Evolutionary conservation across 2,113 vertebrate species (phyloP), one percentile per base, ranked within the genome.

Genomic region (Peromyscus maniculatus): DNA sequence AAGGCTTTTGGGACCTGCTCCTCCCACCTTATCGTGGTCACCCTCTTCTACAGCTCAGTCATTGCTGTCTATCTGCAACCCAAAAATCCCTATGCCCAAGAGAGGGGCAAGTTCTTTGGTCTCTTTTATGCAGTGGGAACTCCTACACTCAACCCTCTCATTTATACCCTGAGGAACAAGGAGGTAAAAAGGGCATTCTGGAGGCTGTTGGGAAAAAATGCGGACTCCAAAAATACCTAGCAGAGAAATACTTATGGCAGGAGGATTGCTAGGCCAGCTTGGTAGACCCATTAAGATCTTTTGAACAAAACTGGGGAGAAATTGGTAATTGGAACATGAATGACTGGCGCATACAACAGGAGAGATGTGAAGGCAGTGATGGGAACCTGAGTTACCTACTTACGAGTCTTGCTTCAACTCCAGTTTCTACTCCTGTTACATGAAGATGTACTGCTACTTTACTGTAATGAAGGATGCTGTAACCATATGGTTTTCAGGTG

Each of bases 41-140:
- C 67, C 10, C 86, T 87, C 17, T 87, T 87, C 64, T 96, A 95
- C 28, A 78, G 89, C 39, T 94, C 96, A 3, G 91, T 64, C 71
- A 96, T 78, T 39, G 74, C 89, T 21, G 75, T 91, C 77, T 94
- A 94, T 26, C 72, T 98, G 39, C 91, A 97, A 7, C 90, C 96
- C 46, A 75, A 71, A 89, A 96, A 39, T 49, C 84, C 92, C 7
- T 94, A 93, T 5, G 43, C 93, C 28, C 87, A 36, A 43, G 64
- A 97, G 19, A 93, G 67, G 17, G 33, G 36, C 80, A 94, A 96
- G 93, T 94, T 95, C 82, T 96, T 94, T 3, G 52, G 89, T 57
- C 95, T 97, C 46, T 96, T 94, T 75, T 96, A 91, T 66, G 82
- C 91, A 1, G 66, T 93, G 74, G 94, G 72, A 21, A 95, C 89